phyloP scores from a whole-genome alignment of 2,888 invertebrate genomes.

The Lasiommata megera region DNA sequence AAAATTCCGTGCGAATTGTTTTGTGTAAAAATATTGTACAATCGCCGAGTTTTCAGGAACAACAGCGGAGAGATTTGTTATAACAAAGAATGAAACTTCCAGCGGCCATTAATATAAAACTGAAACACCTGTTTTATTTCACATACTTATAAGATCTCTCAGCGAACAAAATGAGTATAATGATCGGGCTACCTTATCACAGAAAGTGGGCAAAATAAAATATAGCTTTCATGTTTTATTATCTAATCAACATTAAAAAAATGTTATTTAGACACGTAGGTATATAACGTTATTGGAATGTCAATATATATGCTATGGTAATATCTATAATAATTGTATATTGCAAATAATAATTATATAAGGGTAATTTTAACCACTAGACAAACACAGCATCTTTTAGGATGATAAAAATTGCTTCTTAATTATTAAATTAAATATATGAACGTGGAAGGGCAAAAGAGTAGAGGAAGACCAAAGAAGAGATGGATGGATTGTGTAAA shows the following conservation, averaged over 20 bases:
- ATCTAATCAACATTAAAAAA: background rate
- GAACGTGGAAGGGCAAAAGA: too few species aligned
- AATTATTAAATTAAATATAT: too few species aligned
- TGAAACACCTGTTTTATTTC: conserved; percentile 12
- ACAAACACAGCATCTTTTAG: too few species aligned
- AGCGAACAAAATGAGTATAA: background rate
- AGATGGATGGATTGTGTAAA: too few species aligned
- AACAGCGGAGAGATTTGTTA: conserved; percentile 4
- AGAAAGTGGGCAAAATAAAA: background rate
- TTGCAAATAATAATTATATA: too few species aligned
- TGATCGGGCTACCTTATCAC: background rate
- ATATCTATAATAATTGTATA: too few species aligned
- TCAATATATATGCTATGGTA: background rate
- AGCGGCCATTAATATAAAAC: conserved; percentile 8
- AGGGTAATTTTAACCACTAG: too few species aligned
- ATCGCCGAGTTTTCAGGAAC: background rate
- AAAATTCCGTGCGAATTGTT: background rate
- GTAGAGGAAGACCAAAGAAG: too few species aligned
- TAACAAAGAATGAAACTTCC: conserved; percentile 16
- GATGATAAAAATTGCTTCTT: too few species aligned
- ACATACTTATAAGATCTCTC: conserved; percentile 8
- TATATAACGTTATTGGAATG: too few species aligned
- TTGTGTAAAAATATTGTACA: conserved; percentile 3
- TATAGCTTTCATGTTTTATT: background rate
- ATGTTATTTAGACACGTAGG: background rate